Conservation (phyloP, 1,140 invertebrate species). For the Delia radicum region DNA sequence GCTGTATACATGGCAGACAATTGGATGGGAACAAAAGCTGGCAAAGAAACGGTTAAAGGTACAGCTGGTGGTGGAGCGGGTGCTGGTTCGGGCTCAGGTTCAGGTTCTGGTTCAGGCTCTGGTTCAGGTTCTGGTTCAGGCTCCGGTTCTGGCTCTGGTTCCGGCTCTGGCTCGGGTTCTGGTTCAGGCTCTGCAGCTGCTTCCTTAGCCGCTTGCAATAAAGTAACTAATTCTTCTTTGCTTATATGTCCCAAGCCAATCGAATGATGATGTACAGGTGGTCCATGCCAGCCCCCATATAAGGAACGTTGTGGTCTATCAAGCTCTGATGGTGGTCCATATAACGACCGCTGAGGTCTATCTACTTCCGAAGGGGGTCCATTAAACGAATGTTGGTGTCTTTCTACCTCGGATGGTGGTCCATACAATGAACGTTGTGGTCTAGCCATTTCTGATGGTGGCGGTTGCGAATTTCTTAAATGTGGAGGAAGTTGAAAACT, state of each 20-base stretch:
- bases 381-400: neutral
- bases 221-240: slow-evolving; percentile 44
- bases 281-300: slow-evolving; percentile 30
- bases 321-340: neutral
- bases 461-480: neutral
- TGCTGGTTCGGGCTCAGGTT: slow-evolving; percentile 28
- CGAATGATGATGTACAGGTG: slow-evolving; percentile 25
- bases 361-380: neutral
- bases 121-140: slow-evolving; percentile 48
- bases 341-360: neutral
- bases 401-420: neutral
- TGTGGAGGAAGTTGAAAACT: neutral
- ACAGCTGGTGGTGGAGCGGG: slow-evolving; percentile 41
- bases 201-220: slow-evolving; percentile 45
- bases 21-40: slow-evolving; percentile 51
- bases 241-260: slow-evolving; percentile 38
- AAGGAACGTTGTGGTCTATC: slow-evolving; percentile 32
- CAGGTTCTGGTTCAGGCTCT: slow-evolving; percentile 27
- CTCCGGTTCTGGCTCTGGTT: slow-evolving; percentile 46
- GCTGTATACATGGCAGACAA: slow-evolving; percentile 50
- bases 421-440: neutral
- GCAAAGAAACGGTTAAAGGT: slow-evolving; percentile 46
- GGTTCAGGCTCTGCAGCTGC: slow-evolving; percentile 40
- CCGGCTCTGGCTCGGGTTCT: slow-evolving; percentile 37
- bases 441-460: neutral